Percentiles rank a stretch among this genome's conserved stretches.
These are phyloP conservation scores for Amorpha juglandis DNA, from an alignment of 2,888 invertebrate species.

Conservation along the genomic window DNA sequence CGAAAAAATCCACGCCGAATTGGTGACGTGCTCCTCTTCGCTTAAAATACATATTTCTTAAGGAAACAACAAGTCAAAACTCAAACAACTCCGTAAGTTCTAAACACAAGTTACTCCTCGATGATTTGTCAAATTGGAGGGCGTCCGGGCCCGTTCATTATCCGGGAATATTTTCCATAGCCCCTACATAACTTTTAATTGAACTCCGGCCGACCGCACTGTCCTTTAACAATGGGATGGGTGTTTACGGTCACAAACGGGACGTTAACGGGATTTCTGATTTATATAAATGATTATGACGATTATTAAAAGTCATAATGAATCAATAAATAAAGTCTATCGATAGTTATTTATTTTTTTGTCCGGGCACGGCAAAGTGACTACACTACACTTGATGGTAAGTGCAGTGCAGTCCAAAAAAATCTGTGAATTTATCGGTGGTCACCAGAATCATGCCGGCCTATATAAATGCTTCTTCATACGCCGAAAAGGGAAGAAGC, in stretches of 20 bases:
- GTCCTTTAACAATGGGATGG: neutral
- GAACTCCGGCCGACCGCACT: neutral
- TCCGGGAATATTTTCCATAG: slow-evolving; percentile 17
- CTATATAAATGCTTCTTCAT: no score
- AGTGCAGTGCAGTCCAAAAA: no score
- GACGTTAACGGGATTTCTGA: neutral
- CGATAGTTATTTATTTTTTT: no score
- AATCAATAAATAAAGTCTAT: no score
- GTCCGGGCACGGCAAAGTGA: no score
- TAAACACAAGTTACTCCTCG: neutral
- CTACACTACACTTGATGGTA: no score
- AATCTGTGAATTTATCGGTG: no score
- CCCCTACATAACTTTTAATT: slow-evolving; percentile 28
- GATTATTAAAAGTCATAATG: neutral
- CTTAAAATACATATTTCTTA: neutral
- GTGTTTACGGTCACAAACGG: slow-evolving; percentile 8
- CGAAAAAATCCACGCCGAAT: no score
- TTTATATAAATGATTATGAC: neutral
- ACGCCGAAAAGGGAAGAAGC: no score
- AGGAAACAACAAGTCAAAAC: neutral
- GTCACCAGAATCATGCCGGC: no score
- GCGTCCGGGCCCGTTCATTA: neutral
- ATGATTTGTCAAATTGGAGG: neutral
- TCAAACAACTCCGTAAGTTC: neutral
- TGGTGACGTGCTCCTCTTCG: no score